Evolutionary conservation across 1,140 invertebrate genomes (phyloP), one percentile per base, ranked within the genome.

Genomic region (Andrena cerasifolii): DNA sequence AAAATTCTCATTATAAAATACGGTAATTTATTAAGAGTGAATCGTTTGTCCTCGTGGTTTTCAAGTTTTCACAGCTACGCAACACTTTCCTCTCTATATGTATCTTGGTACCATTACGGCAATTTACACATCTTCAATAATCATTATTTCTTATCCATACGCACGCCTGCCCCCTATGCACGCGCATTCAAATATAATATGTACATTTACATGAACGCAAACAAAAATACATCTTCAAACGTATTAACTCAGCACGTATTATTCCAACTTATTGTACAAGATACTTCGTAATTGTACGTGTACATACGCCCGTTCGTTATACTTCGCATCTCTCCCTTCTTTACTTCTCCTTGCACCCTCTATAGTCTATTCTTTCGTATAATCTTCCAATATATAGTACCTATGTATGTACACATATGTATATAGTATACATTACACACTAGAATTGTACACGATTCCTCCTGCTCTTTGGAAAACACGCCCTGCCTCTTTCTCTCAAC

Each of bases 11-110:
- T 86, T 88, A 86, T 87, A 88, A 88, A 88, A 88, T 88, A 88
- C 84, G 86, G 71, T 82, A 78, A 83, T 83, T 87, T 87, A 86
- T 84, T 86, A 82, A 86, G 79, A 85, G 79, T 84, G 75, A 76
- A 75, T 76, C 80, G 62, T 86, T 84, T 79, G 70, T 84, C 75
- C 51, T 73, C 58, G 31, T 83, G 61, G 28, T 73, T 76, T 54
- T 71, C 68, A 82, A 82, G 73, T 70, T 59, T 79, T 59, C 79
- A 80, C 53, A 61, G 67, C 67, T 79, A 81, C 67, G 70, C 45
- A 56, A 40, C 51, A 73, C 36, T 72, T 81, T 61, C 51, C 49
- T 40, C 4, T 40, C 4, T 40, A 10, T 40, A 10, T 40, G 36
- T 40, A 10, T 40, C 10, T 8, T n/a, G 21, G 40, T 63, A 47